Conservation (phyloP, 2,113 vertebrate species). For the Desmodus rotundus region DNA sequence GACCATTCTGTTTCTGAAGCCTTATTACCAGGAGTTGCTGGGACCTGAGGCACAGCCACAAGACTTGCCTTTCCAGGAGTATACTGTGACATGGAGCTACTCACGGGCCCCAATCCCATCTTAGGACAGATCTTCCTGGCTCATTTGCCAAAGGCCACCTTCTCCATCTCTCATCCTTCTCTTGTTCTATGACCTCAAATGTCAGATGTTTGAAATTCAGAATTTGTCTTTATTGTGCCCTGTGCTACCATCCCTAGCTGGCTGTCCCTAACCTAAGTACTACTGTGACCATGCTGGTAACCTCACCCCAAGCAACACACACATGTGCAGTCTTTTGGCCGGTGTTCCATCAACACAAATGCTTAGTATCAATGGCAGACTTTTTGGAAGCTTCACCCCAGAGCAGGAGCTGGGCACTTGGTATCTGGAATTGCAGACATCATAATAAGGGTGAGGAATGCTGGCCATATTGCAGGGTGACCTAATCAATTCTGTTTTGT, state of each 20-base stretch:
- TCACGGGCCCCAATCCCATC: not conserved
- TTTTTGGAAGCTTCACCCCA: not conserved
- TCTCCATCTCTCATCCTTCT: not conserved
- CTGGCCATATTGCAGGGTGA: accelerated
- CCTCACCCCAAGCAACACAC: not conserved
- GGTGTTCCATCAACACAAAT: not conserved
- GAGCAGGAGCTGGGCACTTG: not conserved
- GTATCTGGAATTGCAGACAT: not conserved
- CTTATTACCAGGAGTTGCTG: not conserved
- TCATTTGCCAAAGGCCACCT: not conserved
- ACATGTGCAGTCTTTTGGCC: too few relatives aligned
- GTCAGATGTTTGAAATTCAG: not conserved
- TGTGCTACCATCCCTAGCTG: not conserved
- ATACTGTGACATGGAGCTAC: not conserved
- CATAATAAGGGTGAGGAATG: not conserved
- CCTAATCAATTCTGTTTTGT: not conserved
- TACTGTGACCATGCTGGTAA: not conserved
- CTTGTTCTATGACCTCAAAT: not conserved
- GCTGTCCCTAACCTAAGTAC: not conserved
- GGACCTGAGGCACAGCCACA: not conserved
- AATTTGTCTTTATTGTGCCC: not conserved
- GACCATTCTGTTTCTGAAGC: not conserved
- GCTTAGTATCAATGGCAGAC: not conserved
- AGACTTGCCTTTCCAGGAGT: not conserved
- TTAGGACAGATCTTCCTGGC: not conserved